Evolutionary conservation across 2,113 vertebrate species (phyloP).

Genomic region (Galeopterus variegatus): DNA sequence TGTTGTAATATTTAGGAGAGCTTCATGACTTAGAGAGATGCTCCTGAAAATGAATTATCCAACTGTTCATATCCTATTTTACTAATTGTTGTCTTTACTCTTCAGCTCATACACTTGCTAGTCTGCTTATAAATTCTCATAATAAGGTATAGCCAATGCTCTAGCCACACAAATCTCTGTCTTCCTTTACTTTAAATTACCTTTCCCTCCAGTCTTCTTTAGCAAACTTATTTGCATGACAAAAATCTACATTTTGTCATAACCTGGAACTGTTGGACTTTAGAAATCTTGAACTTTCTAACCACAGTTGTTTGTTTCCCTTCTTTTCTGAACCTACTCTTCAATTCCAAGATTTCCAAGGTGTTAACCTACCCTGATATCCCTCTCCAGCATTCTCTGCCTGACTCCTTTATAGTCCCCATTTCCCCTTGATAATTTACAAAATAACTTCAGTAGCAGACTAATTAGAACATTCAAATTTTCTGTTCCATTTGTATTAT

Average conservation of each 20-base stretch:
- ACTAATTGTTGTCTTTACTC: neutral
- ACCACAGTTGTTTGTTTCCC: neutral
- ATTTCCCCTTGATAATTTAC: neutral
- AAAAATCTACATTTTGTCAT: neutral
- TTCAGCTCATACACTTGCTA: neutral
- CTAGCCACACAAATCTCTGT: neutral
- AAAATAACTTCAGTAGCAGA: neutral
- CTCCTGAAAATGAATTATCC: neutral
- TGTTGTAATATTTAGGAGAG: neutral
- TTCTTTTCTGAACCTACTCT: neutral
- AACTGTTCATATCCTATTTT: neutral
- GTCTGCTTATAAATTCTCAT: neutral
- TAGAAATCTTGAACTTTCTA: neutral
- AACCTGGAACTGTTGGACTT: neutral
- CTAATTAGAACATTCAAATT: neutral
- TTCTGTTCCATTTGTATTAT: neutral
- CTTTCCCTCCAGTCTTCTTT: neutral
- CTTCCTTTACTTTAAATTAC: slow-evolving; percentile 17
- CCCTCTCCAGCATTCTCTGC: neutral
- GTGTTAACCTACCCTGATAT: accelerated
- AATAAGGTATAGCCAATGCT: too few species aligned
- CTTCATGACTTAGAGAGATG: neutral
- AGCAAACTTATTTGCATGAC: neutral
- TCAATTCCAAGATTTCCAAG: neutral
- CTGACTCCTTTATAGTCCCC: neutral